These are phyloP conservation scores for Lysiphlebus fabarum DNA, from an alignment of 1,140 invertebrate species.

Conservation along the genomic window DNA sequence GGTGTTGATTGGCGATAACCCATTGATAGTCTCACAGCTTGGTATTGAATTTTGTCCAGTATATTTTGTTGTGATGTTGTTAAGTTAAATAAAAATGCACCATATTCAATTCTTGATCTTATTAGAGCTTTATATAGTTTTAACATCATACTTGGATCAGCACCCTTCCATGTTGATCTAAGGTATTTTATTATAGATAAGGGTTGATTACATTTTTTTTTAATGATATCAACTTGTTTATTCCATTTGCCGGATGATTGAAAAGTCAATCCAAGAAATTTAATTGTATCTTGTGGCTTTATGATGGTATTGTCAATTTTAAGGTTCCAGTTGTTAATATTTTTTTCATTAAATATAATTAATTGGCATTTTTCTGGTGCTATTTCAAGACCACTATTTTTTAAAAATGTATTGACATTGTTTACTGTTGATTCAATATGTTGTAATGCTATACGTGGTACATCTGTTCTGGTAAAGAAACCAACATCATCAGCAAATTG, in stretches of 20 bases:
- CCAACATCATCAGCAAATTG: conserved; percentile 1
- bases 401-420: background rate
- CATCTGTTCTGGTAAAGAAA: background rate
- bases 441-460: background rate
- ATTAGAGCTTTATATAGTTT: conserved; percentile 5
- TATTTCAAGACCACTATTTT: background rate
- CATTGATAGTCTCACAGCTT: conserved; percentile 1
- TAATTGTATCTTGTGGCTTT: background rate
- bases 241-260: background rate
- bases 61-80: background rate
- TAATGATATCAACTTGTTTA: background rate
- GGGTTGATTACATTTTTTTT: background rate
- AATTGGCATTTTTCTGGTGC: background rate
- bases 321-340: background rate
- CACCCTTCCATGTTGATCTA: conserved; percentile 5
- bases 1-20: conserved; percentile 9
- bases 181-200: conserved; percentile 9
- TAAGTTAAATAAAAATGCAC: background rate
- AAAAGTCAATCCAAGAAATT: conserved; percentile 3
- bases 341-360: background rate
- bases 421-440: background rate
- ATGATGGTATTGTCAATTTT: background rate
- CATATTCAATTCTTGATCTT: conserved; percentile 8
- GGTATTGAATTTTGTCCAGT: conserved; percentile 9
- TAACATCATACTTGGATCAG: conserved; percentile 1